Evolutionary conservation across 2,113 vertebrate genomes (phyloP).

Genomic region (Odobenus rosmarus): DNA sequence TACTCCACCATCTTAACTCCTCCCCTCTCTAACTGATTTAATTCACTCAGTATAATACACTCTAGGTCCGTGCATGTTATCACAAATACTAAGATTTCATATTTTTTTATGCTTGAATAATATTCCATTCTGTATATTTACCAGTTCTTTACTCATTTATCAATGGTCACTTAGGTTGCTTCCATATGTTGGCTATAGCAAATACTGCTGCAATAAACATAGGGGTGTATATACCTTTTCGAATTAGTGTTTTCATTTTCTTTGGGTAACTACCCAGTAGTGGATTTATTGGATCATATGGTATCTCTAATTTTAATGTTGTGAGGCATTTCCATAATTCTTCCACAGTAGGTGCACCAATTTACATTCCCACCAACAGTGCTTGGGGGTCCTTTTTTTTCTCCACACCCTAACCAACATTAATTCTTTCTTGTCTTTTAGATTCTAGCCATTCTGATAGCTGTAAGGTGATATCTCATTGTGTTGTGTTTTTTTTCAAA

Average conservation of each 20-base stretch:
- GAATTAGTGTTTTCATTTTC: not conserved
- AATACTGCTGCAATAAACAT: not conserved
- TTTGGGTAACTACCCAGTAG: not conserved
- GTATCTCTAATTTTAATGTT: not conserved
- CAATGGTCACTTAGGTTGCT: not conserved
- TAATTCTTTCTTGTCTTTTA: not conserved
- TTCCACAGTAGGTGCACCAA: not conserved
- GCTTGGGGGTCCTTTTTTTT: not conserved
- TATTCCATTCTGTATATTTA: not conserved
- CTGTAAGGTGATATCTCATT: not conserved
- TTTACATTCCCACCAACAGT: not conserved
- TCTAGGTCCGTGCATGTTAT: not conserved
- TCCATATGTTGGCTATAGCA: not conserved
- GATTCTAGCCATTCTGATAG: not conserved
- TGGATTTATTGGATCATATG: not conserved
- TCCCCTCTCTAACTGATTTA: not conserved
- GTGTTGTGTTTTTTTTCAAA: not conserved
- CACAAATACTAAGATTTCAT: not conserved
- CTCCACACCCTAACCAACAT: not conserved
- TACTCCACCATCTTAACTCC: not conserved
- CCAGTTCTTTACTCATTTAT: not conserved
- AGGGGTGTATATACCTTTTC: not conserved
- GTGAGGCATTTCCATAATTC: not conserved
- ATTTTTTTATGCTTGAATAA: not conserved
- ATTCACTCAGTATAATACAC: not conserved